A percentile compares a stretch with the other conserved stretches of the same genome.
Conservation (phyloP, 1,140 invertebrate species). For the Drosophila pallidifrons region DNA sequence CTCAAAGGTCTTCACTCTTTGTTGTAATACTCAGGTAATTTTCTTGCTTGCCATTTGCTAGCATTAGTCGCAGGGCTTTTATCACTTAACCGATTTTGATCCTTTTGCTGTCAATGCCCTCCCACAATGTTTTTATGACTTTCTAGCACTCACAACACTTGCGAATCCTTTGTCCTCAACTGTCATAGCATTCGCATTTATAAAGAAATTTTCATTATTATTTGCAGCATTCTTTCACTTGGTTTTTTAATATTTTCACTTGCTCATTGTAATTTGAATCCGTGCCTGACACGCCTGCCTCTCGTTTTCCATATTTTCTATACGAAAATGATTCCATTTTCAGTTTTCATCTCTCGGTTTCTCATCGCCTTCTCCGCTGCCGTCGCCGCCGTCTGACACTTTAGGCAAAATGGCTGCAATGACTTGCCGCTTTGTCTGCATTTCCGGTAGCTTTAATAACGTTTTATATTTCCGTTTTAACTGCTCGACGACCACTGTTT, state of each 20-base stretch:
- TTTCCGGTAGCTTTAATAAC: constrained; percentile 79
- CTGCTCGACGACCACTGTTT: not conserved
- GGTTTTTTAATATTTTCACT: constrained; percentile 32
- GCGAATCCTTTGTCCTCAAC: constrained; percentile 22
- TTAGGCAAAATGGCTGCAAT: constrained; percentile 70
- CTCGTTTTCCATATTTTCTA: not conserved
- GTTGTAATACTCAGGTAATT: constrained; percentile 46
- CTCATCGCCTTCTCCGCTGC: constrained; percentile 34
- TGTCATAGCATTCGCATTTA: constrained; percentile 20
- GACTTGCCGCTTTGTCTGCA: constrained; percentile 78
- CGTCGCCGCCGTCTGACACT: constrained; percentile 57
- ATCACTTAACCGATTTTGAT: constrained; percentile 3
- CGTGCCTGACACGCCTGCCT: constrained; percentile 30
- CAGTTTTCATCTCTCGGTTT: constrained; percentile 19
- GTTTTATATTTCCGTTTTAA: constrained; percentile 57
- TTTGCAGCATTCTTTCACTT: constrained; percentile 38
- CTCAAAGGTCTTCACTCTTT: not conserved
- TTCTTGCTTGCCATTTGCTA: constrained; percentile 19
- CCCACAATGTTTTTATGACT: constrained; percentile 5
- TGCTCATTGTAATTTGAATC: constrained; percentile 42
- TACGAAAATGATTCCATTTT: constrained; percentile 16
- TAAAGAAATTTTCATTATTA: constrained; percentile 58
- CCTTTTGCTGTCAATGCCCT: constrained; percentile 16
- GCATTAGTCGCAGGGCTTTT: constrained; percentile 18
- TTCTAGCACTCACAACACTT: constrained; percentile 15